Conservation (phyloP, 2,113 vertebrate species). For the Oncorhynchus clarkii region DNA sequence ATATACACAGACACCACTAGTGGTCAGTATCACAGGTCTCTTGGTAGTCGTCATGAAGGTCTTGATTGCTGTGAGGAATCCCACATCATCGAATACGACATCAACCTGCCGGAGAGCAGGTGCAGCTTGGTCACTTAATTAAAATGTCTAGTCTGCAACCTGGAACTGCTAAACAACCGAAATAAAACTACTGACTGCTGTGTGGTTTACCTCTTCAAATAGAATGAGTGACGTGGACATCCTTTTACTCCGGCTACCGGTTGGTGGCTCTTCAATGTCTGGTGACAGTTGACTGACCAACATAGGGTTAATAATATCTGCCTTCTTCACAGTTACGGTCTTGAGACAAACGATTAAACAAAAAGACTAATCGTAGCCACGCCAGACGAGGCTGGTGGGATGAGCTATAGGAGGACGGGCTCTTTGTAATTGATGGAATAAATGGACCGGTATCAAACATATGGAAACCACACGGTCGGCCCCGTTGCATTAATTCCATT, state of each 20-base stretch:
- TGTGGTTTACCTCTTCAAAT: conserved; percentile 89
- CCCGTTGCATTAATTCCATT: too few relatives aligned
- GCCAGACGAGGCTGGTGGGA: too few relatives aligned
- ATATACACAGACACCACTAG: conserved; percentile 76
- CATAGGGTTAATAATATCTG: neutral
- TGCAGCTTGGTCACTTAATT: neutral
- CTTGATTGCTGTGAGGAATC: conserved; percentile 88
- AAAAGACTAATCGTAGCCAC: neutral
- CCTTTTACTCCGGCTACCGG: conserved; percentile 66
- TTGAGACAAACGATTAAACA: neutral
- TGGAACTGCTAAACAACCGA: neutral
- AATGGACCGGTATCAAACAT: too few relatives aligned
- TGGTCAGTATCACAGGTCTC: conserved; percentile 90
- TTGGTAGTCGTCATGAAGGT: conserved; percentile 91
- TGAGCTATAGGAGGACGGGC: too few relatives aligned
- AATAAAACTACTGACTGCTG: neutral
- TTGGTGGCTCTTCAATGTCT: conserved; percentile 50
- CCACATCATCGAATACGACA: conserved; percentile 89
- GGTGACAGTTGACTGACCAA: conserved; percentile 6
- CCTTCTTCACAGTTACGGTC: neutral
- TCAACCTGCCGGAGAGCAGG: conserved; percentile 78
- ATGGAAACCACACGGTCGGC: too few relatives aligned
- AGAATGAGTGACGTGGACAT: conserved; percentile 90
- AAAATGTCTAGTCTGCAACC: neutral
- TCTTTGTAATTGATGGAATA: too few relatives aligned